phyloP scores from a whole-genome alignment of 2,113 vertebrate species.

The Pipa parva region DNA sequence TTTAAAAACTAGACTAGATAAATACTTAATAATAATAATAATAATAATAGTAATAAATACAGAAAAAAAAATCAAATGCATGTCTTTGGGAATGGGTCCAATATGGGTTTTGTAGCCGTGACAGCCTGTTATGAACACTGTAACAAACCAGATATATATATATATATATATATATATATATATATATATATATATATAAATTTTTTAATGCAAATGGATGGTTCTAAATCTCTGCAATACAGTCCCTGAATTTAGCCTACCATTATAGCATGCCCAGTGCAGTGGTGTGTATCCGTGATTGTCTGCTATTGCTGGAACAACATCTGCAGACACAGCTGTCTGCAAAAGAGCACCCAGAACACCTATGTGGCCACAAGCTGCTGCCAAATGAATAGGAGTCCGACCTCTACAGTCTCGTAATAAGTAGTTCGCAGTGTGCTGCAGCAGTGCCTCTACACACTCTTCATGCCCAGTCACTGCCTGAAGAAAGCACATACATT shows the following conservation, averaged over 20 bases:
- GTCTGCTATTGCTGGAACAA: conserved; percentile 77
- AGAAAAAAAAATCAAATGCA: too few relatives aligned
- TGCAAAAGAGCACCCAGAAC: conserved; percentile 90
- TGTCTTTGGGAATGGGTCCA: too few relatives aligned
- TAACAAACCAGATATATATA: neutral
- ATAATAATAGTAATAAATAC: too few relatives aligned
- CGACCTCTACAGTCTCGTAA: conserved; percentile 83
- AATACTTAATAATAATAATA: too few relatives aligned
- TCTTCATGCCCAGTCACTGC: conserved; percentile 94
- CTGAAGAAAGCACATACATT: conserved; percentile 57
- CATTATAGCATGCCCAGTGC: conserved; percentile 98
- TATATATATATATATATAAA: neutral
- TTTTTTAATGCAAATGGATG: neutral
- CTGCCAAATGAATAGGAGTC: conserved; percentile 89
- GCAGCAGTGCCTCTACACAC: conserved; percentile 90
- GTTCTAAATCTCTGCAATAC: neutral
- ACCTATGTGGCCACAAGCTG: conserved; percentile 88
- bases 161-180: neutral
- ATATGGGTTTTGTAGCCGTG: too few relatives aligned
- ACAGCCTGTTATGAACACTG: too few relatives aligned
- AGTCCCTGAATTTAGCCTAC: too few relatives aligned
- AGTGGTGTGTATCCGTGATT: conserved; percentile 94
- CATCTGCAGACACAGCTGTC: conserved; percentile 76
- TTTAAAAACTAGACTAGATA: too few relatives aligned
- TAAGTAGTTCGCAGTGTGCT: conserved; percentile 85